Conservation (phyloP, 1,140 invertebrate species). For the Camponotus floridanus region DNA sequence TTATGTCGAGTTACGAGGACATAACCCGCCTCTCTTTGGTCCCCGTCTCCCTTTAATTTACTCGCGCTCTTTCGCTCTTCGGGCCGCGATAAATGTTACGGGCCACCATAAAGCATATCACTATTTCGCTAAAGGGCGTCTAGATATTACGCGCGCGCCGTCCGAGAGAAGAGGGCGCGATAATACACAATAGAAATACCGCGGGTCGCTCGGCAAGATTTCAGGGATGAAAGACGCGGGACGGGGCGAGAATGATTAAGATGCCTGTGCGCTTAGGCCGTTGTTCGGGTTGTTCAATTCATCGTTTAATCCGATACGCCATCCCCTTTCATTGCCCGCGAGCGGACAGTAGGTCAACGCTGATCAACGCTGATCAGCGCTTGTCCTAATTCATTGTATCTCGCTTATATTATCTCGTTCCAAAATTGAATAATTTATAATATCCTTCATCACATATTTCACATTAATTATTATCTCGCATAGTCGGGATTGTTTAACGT, state of each 20-base stretch:
- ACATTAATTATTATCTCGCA: background rate
- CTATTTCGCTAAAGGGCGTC: slow-evolving; percentile 73
- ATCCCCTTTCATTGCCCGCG: slow-evolving; percentile 26
- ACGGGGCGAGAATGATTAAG: slow-evolving; percentile 53
- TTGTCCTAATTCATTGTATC: background rate
- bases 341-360: background rate
- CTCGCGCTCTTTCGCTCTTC: slow-evolving; percentile 49
- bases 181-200: slow-evolving; percentile 68
- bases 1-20: slow-evolving; percentile 75
- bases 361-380: slow-evolving; percentile 14
- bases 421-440: slow-evolving; percentile 15
- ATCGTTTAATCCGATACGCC: slow-evolving; percentile 39
- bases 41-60: slow-evolving; percentile 66
- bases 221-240: slow-evolving; percentile 51
- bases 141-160: slow-evolving; percentile 61
- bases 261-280: slow-evolving; percentile 26
- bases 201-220: slow-evolving; percentile 42
- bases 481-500: background rate
- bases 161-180: slow-evolving; percentile 41
- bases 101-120: slow-evolving; percentile 79
- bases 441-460: background rate
- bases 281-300: slow-evolving; percentile 32
- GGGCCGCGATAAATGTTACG: slow-evolving; percentile 73
- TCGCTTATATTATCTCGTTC: background rate
- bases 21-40: slow-evolving; percentile 72